Base-by-base conservation (phyloP, 2,888 invertebrate species). In the Venusia cambrica region DNA sequence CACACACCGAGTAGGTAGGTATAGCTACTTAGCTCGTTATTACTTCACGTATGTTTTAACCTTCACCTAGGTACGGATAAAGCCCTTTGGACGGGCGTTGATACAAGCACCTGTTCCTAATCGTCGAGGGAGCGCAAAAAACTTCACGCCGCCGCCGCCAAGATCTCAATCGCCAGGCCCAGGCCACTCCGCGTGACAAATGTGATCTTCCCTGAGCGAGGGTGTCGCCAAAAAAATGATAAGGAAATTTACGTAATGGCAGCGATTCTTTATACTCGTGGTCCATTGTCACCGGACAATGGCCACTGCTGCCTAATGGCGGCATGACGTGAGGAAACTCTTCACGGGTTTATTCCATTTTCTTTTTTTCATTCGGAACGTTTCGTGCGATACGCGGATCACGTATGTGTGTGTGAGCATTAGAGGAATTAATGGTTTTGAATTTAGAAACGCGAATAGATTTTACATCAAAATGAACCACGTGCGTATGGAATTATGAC, bases 241-340 rank as follows among this genome's bases (percentile, higher is more conserved):
- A 79, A 84, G 85, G 80, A 87, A 87, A 87, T 87, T 87, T 87
- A 83, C 85, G 85, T 87, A 87, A 87, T 87, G 84, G 84, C 70
- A 57, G 62, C 85, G 73, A 87, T 87, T 84, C 83, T 84, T 87
- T 87, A 85, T 80, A 70, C 73, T 73, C 73, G 56, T 69, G 67
- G 68, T 69, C 85, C 72, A 84, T 87, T 87, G 87, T 87, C 76
- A 61, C 63, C 62, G 77, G 73, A 85, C 87, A 85, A 87, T 83
- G 73, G 74, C 62, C 66, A 24, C 29, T 16, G 20, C 32, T 16
- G 20, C 32, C 20, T 85, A 85, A 87, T 85, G 85, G 83, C 76
- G 77, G 80, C 81, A 81, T 84, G 71, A 74, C 85, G 87, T 85
- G 85, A 77, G 80, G 62, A 73, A 73, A 67, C 70, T 67, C 62